A percentile compares a stretch with the other conserved stretches of the same genome.
Conservation (phyloP, 2,113 vertebrate genomes). For the Lonchura striata region DNA sequence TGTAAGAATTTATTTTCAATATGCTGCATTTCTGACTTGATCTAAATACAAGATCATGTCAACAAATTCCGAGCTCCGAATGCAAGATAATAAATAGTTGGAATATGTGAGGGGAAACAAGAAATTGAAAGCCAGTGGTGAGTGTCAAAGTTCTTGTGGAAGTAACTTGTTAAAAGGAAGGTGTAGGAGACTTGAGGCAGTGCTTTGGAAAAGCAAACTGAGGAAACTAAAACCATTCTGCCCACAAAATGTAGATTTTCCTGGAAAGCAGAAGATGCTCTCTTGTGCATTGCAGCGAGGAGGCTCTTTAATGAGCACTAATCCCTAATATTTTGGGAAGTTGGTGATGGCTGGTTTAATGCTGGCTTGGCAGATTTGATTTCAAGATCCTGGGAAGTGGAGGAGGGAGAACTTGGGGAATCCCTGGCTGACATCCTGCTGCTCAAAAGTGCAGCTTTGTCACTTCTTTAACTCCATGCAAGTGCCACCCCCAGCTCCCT, state of each 20-base stretch:
- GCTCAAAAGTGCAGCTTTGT: neutral
- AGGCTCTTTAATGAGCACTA: neutral
- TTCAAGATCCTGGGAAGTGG: neutral
- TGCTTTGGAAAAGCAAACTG: neutral
- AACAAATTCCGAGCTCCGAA: neutral
- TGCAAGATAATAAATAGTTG: neutral
- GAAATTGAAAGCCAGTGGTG: neutral
- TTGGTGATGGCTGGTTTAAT: neutral
- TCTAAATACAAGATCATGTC: neutral
- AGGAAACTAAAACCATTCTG: neutral
- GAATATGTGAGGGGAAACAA: neutral
- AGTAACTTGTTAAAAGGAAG: neutral
- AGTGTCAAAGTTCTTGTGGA: neutral
- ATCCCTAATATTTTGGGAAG: neutral
- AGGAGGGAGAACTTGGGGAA: neutral
- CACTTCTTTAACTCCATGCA: neutral
- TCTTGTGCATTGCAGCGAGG: accelerated
- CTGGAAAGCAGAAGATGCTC: neutral
- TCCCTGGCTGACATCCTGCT: neutral
- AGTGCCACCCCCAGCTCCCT: neutral
- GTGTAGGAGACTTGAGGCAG: neutral
- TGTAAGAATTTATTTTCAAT: accelerated
- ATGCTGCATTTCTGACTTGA: neutral
- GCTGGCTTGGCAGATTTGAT: neutral
- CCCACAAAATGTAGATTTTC: neutral